Base-by-base conservation (phyloP, 2,113 vertebrate genomes). In the Cyphomyrus discorhynchus region DNA sequence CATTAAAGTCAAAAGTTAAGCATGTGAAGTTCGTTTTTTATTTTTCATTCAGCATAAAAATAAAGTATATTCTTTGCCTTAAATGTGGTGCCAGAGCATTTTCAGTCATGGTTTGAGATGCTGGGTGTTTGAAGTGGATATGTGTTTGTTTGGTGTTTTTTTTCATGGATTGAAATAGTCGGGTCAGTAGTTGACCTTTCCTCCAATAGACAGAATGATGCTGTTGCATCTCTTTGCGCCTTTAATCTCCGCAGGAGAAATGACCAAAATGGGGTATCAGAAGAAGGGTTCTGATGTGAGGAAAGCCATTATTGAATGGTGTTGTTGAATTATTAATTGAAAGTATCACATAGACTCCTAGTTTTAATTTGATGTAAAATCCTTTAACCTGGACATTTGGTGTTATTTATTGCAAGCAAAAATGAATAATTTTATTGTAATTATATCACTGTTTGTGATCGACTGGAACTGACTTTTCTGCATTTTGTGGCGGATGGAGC, bases 111-210 rank as follows among this genome's bases (percentile, higher is more conserved):
- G 89, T 92, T 92, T 90, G 90, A 89, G 90, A n/a, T 17, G 56
- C 47, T 39, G 15, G 17, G 21, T 89, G 77, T 91, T 92, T 92
- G 91, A 91, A 89, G 90, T 89, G 6, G 89, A 56, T 89, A 88
- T 84, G 77, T 82, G 45, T 90, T 35, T 88, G 87, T 27, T 52
- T 58, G 74, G 31, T 62, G n/a, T 31, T 70, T 46, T 24, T 66
- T 89, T 56, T 87, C 88, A 89, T 77, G 49, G 88, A 49, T 39
- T 8, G 77, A 46, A 13, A 42, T 56, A 45, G 80, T 89, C 10
- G 7, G 56, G 47, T 89, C 88, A 53, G 35, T 83, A 45, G 47
- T 74, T 82, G 88, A 89, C 89, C 89, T 89, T 89, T 86, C 39
- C 42, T 19, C 53, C 56, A 21, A 52, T 24, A 19, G 31, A 42